Percentiles rank a stretch among this genome's conserved stretches.
phyloP scores from a whole-genome alignment of 2,888 invertebrate species.

The Eupithecia vulgata region DNA sequence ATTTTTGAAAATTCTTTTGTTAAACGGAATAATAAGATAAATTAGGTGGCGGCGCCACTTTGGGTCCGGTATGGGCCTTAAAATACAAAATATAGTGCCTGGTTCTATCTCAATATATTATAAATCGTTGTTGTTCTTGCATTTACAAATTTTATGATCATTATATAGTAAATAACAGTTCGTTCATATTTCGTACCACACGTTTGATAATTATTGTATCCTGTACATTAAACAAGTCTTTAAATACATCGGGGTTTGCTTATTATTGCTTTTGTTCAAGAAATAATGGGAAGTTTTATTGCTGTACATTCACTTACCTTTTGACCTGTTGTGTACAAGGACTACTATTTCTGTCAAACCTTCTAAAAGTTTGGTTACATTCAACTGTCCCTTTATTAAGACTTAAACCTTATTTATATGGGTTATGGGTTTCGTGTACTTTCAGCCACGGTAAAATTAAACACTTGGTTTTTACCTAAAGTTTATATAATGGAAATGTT shows the following conservation, averaged over 20 bases:
- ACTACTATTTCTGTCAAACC: neutral
- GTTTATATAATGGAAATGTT: neutral
- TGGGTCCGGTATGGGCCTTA: no score
- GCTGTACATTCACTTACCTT: neutral
- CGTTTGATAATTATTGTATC: neutral
- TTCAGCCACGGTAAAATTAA: neutral
- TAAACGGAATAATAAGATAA: no score
- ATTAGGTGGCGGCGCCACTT: no score
- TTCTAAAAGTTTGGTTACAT: slow-evolving; percentile 13
- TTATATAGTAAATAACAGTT: neutral
- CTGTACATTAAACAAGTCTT: neutral
- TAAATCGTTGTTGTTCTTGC: slow-evolving; percentile 13
- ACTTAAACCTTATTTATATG: slow-evolving; percentile 31
- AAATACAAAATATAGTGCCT: slow-evolving; percentile 28
- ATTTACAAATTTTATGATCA: slow-evolving; percentile 6
- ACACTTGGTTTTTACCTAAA: slow-evolving; percentile 1
- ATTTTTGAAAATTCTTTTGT: no score
- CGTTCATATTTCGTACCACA: neutral
- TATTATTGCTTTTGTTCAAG: neutral
- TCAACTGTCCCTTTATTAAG: slow-evolving; percentile 18
- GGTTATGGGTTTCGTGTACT: slow-evolving; percentile 25
- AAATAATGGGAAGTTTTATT: neutral
- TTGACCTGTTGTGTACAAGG: neutral
- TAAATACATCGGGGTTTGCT: neutral
- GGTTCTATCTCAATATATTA: slow-evolving; percentile 13